Conservation (phyloP, 2,888 invertebrate species). For the Pseudeuparius sepicola region DNA sequence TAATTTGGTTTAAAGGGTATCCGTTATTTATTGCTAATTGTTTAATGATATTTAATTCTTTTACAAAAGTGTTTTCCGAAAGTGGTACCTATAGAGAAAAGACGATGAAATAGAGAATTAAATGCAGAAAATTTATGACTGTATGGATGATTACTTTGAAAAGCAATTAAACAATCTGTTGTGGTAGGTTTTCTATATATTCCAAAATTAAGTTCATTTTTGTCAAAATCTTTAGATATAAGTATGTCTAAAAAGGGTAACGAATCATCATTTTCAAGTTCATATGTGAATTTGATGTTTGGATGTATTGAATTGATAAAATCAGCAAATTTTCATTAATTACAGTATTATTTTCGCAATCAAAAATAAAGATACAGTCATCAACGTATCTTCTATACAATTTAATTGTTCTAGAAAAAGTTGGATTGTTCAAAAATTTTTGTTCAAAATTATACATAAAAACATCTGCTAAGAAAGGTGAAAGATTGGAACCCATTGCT, state of each 20-base stretch:
- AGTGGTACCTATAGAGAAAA: neutral
- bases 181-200: slow-evolving; percentile 1
- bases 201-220: neutral
- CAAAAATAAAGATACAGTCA: no score
- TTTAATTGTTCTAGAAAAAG: no score
- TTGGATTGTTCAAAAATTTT: no score
- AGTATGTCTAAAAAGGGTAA: neutral
- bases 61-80: neutral
- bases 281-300: neutral
- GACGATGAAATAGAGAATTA: slow-evolving; percentile 1
- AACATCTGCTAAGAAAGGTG: no score
- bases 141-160: neutral
- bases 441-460: no score
- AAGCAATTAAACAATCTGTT: neutral
- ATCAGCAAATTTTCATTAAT: no score
- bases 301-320: neutral
- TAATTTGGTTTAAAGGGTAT: neutral
- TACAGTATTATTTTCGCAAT: no score
- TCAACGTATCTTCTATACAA: no score
- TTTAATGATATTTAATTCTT: slow-evolving; percentile 1
- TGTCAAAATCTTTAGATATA: neutral
- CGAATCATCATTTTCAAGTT: neutral
- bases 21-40: slow-evolving; percentile 2
- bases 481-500: no score
- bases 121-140: neutral